Conservation (phyloP, 2,888 invertebrate species). For the Oligia strigilis region DNA sequence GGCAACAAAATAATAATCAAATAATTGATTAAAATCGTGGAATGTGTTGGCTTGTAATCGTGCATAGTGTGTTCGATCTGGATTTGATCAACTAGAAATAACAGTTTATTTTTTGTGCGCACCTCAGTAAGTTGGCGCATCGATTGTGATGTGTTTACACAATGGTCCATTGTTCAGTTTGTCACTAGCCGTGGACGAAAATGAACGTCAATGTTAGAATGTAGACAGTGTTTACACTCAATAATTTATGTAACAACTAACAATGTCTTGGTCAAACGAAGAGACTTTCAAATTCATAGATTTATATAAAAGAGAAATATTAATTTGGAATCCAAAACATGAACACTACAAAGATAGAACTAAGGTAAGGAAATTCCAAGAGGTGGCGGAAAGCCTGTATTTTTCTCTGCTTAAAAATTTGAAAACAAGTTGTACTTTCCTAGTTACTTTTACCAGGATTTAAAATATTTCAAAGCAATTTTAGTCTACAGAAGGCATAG, state of each 20-base stretch:
- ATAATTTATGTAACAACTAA: constrained; percentile 15
- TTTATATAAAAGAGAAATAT: constrained; percentile 48
- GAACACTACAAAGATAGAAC: constrained; percentile 58
- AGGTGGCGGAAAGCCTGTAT: not conserved
- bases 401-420: not conserved
- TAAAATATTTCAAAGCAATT: not conserved
- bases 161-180: constrained; percentile 46
- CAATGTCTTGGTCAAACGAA: constrained; percentile 60
- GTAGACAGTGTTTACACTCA: not conserved
- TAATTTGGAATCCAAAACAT: constrained; percentile 59
- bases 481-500: not conserved
- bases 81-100: not conserved
- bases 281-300: constrained; percentile 59
- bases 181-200: not conserved
- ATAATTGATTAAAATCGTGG: not conserved
- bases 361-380: constrained; percentile 37
- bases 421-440: not conserved
- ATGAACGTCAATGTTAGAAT: not conserved
- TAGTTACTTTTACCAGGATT: not conserved
- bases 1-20: not conserved
- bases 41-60: not conserved
- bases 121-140: not conserved
- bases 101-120: not conserved
- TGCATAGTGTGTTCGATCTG: not conserved
- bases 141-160: constrained; percentile 38